These are phyloP conservation scores for Sitta carolinensis DNA, from an alignment of 2,797 vertebrate genomes.

Conservation along the genomic window DNA sequence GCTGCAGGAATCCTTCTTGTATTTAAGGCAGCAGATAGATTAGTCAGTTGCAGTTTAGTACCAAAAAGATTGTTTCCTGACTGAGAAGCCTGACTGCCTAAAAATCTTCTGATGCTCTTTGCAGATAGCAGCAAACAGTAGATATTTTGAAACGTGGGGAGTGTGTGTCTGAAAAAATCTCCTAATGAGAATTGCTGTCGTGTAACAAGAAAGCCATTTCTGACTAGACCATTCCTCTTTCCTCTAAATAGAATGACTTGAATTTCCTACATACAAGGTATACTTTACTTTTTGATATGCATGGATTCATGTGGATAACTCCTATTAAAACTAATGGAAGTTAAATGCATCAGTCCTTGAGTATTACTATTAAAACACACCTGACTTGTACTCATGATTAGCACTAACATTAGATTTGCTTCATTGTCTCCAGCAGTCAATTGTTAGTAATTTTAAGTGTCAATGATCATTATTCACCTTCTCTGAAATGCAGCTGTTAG, in stretches of 20 bases:
- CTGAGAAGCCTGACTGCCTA: background rate
- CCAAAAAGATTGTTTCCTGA: background rate
- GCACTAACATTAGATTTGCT: background rate
- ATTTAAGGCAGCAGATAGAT: background rate
- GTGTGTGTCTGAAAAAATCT: background rate
- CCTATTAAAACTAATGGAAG: conserved; percentile 51
- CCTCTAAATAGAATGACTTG: conserved; percentile 30
- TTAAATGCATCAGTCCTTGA: conserved; percentile 25
- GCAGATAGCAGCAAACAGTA: background rate
- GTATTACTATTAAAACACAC: conserved; percentile 36
- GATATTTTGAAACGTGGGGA: background rate
- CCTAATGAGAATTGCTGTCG: conserved; percentile 2
- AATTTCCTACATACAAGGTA: conserved; percentile 29
- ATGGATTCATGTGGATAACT: conserved; percentile 41
- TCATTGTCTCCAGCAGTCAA: background rate
- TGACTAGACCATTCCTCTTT: background rate
- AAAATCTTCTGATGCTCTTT: background rate
- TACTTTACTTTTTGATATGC: background rate
- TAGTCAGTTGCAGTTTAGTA: background rate
- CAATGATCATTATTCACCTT: conserved; percentile 43
- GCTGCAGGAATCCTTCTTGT: background rate
- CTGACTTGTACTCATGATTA: conserved; percentile 31
- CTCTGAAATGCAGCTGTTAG: conserved; percentile 36
- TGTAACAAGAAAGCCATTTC: background rate
- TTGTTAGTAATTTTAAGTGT: conserved; percentile 58